These are phyloP conservation scores for Pelochelys cantorii DNA, from an alignment of 2,797 vertebrate species.

Conservation along the genomic window DNA sequence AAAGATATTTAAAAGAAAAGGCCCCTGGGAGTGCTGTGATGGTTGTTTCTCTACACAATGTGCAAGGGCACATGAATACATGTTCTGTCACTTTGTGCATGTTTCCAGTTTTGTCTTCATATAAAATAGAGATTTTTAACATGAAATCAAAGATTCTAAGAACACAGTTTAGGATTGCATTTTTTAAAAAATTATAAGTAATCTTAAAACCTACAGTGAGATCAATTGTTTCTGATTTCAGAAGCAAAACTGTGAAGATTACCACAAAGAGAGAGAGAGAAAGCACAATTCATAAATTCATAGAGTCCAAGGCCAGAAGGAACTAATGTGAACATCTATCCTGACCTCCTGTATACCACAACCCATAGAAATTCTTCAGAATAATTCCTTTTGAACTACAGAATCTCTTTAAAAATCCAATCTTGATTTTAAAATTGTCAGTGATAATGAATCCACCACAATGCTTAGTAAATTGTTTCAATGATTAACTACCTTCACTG, in stretches of 20 bases:
- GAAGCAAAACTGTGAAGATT: background rate
- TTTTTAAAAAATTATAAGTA: no score
- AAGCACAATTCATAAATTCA: background rate
- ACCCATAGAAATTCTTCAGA: background rate
- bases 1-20: constrained; percentile 5
- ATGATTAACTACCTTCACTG: no score
- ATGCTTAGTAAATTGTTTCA: no score
- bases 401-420: background rate
- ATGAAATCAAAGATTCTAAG: background rate
- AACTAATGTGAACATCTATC: background rate
- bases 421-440: no score
- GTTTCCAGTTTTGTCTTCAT: constrained; percentile 34
- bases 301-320: background rate
- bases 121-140: constrained; percentile 62
- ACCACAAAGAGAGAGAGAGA: constrained; percentile 25
- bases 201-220: no score
- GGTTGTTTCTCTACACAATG: constrained; percentile 3
- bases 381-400: background rate
- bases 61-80: background rate
- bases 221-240: no score
- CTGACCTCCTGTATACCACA: background rate
- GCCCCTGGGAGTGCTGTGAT: background rate
- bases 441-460: no score
- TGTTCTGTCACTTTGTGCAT: background rate
- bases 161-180: no score